Conservation (phyloP, 2,113 vertebrate species). For the Peromyscus polionotus region DNA sequence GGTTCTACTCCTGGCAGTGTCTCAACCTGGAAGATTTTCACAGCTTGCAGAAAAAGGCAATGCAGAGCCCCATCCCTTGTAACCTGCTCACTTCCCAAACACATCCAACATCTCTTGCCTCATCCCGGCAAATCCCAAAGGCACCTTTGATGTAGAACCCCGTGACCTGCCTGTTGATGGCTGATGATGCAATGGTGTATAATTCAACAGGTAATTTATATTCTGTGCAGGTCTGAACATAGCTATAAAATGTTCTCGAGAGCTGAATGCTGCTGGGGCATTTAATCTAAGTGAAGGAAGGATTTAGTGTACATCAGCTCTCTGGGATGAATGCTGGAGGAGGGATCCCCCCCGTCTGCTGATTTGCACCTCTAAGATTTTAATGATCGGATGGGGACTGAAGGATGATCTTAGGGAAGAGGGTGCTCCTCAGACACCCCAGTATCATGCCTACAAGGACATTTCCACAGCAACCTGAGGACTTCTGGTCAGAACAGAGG, state of each 20-base stretch:
- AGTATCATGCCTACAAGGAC: rapidly evolving
- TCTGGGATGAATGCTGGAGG: constrained; percentile 70
- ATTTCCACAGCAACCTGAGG: neutral
- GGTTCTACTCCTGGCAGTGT: neutral
- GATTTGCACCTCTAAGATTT: constrained; percentile 1
- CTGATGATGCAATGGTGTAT: constrained; percentile 81
- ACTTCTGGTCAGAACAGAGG: neutral
- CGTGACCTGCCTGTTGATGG: constrained; percentile 75
- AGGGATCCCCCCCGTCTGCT: neutral
- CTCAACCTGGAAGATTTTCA: neutral
- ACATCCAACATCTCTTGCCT: constrained; percentile 3
- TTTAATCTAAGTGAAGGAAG: constrained; percentile 85
- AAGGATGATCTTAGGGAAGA: neutral
- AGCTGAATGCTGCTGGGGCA: constrained; percentile 83
- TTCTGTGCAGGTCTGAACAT: constrained; percentile 80
- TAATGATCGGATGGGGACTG: neutral
- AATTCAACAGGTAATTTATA: constrained; percentile 87
- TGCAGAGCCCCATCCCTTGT: neutral
- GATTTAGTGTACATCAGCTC: constrained; percentile 79
- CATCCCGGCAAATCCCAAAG: constrained; percentile 45
- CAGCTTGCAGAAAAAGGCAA: neutral
- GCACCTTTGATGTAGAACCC: constrained; percentile 79
- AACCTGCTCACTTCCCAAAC: neutral
- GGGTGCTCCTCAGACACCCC: neutral
- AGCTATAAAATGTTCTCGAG: constrained; percentile 86